These are phyloP conservation scores for Anas platyrhynchos DNA, from an alignment of 2,113 vertebrate genomes.

Conservation along the genomic window DNA sequence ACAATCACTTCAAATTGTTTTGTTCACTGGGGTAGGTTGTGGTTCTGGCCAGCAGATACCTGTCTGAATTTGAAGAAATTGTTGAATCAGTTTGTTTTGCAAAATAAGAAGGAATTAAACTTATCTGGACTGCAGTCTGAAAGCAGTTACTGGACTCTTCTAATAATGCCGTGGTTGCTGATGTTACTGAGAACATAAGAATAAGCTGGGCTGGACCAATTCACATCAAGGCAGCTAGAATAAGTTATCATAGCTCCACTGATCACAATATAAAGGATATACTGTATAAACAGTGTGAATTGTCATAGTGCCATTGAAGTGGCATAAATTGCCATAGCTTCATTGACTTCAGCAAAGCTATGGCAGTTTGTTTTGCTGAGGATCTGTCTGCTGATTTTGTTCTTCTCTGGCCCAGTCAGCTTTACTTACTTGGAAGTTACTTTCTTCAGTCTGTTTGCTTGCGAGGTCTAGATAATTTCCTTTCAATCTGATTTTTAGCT, in stretches of 20 bases:
- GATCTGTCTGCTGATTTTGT: conserved; percentile 4
- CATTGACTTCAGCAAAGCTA: background rate
- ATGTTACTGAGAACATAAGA: background rate
- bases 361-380: background rate
- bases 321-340: conserved; percentile 20
- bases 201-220: background rate
- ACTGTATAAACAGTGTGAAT: background rate
- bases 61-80: background rate
- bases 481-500: conserved; percentile 42
- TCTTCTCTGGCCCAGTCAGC: conserved; percentile 46
- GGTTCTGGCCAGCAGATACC: background rate
- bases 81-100: background rate
- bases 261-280: background rate
- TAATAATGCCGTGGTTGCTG: fast-evolving
- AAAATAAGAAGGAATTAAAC: background rate
- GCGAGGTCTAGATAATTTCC: conserved; percentile 18
- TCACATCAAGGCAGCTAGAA: background rate
- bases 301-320: background rate
- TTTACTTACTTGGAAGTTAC: conserved; percentile 39
- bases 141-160: background rate
- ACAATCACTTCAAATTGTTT: background rate
- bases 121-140: background rate
- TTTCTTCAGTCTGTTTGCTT: conserved; percentile 39
- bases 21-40: background rate
- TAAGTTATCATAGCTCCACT: background rate